Evolutionary conservation across 2,888 invertebrate species (phyloP).

Genomic region (Euplagia quadripunctaria): DNA sequence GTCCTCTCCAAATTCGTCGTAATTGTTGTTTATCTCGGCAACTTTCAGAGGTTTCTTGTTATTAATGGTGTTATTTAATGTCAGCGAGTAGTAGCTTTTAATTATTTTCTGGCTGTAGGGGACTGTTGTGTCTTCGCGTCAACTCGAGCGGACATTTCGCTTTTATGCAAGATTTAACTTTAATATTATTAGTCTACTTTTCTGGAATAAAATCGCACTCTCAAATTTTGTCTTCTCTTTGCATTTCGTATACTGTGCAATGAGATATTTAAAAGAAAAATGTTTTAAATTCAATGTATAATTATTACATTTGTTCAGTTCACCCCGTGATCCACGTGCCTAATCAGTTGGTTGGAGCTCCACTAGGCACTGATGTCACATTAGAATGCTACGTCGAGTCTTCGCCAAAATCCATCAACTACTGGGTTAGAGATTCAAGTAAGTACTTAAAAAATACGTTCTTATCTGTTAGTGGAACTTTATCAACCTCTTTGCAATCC

Average conservation of each 20-base stretch:
- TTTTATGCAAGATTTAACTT: conserved; percentile 70
- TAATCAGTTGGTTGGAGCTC: conserved; percentile 96
- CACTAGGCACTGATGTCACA: conserved; percentile 94
- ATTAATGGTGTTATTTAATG: conserved; percentile 83
- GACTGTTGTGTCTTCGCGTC: conserved; percentile 67
- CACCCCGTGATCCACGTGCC: conserved; percentile 97
- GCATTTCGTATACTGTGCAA: conserved; percentile 22
- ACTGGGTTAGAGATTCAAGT: conserved; percentile 96
- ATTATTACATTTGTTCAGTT: conserved; percentile 86
- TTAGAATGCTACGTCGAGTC: conserved; percentile 97
- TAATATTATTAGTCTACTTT: conserved; percentile 59
- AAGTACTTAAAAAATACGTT: conserved; percentile 67
- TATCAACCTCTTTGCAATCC: background rate
- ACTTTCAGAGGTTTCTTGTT: conserved; percentile 77
- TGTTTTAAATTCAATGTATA: conserved; percentile 11
- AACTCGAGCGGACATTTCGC: conserved; percentile 67
- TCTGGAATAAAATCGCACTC: conserved; percentile 32
- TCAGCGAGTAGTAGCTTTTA: conserved; percentile 77
- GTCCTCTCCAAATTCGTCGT: conserved; percentile 66
- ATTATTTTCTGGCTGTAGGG: conserved; percentile 76
- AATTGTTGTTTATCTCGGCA: conserved; percentile 81
- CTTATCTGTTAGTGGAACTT: background rate
- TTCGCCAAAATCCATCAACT: conserved; percentile 96
- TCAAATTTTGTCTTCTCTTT: conserved; percentile 38
- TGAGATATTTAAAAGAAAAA: conserved; percentile 1